Conservation (phyloP, 2,113 vertebrate species). For the Rhagologus leucostigma region DNA sequence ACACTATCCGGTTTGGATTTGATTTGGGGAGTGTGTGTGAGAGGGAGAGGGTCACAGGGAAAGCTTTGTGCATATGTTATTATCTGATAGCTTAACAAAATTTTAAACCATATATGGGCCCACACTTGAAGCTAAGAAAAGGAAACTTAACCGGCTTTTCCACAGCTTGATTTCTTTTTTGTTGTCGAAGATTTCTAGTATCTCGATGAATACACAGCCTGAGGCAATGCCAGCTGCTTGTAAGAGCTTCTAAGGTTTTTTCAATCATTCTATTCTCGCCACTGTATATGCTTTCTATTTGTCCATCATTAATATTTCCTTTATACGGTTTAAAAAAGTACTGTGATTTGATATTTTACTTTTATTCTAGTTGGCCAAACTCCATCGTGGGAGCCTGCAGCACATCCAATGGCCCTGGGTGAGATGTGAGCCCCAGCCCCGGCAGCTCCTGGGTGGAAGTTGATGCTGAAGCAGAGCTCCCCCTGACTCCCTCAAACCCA, state of each 20-base stretch:
- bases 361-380: not conserved
- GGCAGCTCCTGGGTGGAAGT: not conserved
- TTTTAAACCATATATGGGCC: not conserved
- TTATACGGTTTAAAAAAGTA: not conserved
- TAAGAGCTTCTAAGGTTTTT: not conserved
- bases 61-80: not conserved
- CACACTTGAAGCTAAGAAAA: not conserved
- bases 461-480: not conserved
- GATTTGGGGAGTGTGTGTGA: not conserved
- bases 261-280: not conserved
- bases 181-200: not conserved
- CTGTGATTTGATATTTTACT: not conserved
- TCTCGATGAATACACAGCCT: not conserved
- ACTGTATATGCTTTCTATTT: not conserved
- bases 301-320: not conserved
- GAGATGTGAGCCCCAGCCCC: not conserved
- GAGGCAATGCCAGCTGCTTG: not conserved
- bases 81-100: not conserved
- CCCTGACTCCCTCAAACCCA: not conserved
- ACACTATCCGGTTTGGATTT: not conserved
- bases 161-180: not conserved
- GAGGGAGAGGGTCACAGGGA: not conserved
- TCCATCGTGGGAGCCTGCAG: rapidly evolving
- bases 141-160: not conserved
- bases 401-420: not conserved